Percentiles rank a stretch among this genome's conserved stretches.
phyloP scores from a whole-genome alignment of 1,140 invertebrate genomes.

The Littorina saxatilis region DNA sequence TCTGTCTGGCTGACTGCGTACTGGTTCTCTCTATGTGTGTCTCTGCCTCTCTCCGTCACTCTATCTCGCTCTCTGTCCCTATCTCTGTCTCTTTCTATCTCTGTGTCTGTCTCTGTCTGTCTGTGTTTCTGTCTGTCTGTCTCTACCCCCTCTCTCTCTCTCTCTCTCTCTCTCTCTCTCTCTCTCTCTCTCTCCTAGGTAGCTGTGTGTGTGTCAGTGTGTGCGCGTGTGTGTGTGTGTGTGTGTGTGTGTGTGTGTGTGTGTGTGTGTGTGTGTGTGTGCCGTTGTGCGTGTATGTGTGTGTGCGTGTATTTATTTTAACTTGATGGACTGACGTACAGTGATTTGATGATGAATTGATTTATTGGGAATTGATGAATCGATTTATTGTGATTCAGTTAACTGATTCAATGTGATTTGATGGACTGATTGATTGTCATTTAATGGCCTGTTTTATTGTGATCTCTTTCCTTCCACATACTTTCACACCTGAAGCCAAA shows the following conservation, averaged over 20 bases:
- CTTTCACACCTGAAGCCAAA: too few species aligned
- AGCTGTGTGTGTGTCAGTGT: neutral
- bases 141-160: neutral
- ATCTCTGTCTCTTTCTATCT: neutral
- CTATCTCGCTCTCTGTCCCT: too few species aligned
- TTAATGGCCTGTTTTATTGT: too few species aligned
- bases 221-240: neutral
- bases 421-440: too few species aligned
- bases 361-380: neutral
- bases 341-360: neutral
- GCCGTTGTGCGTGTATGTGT: too few species aligned
- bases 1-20: too few species aligned
- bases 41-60: too few species aligned
- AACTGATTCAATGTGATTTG: too few species aligned
- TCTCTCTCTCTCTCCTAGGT: neutral
- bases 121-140: neutral
- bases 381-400: neutral
- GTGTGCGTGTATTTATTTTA: too few species aligned
- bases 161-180: constrained; percentile 13
- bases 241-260: constrained; percentile 19
- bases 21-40: too few species aligned
- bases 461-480: too few species aligned
- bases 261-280: constrained; percentile 20
- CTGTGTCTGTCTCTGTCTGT: neutral
- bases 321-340: neutral